Evolutionary conservation across 1,140 invertebrate species (phyloP), one percentile per base, ranked within the genome.

Genomic region (Sminthurinus signatus): DNA sequence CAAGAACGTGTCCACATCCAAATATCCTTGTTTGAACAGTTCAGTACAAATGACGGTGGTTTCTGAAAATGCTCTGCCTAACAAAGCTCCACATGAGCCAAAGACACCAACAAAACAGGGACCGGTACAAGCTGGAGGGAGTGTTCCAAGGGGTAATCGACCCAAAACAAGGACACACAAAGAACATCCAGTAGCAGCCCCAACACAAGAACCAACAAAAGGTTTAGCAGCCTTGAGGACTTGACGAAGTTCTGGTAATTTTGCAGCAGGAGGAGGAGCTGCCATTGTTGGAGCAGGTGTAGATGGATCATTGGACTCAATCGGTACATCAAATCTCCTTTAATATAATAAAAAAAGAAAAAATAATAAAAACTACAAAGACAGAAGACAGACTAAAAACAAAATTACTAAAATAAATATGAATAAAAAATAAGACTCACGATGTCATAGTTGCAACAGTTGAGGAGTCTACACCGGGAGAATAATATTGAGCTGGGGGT

Each of bases 21-120:
- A 42, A 1, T 43, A 39, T 4, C 70, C 70, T 58, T 72, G 70
- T 48, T 44, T 43, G 46, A 72, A 72, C 0, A 72, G 44, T 31
- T 72, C 70, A 14, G 70, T 72, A 29, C 70, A 72, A 42, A 72
- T 69, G n/a, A 72, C 65, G 0, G 70, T 72, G 1, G 70, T 72
- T 60, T 72, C 70, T 0, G 70, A 64, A 31, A 72, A 72, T 0
- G 64, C 65, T 54, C 70, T 54, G 25, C 70, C 70, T 10, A 72
- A 43, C 14, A 72, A 39, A 15, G 59, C 51, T 0, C 70, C 70
- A 48, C 70, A 72, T 39, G 60, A 59, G 14, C 67, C 64, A 32
- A 72, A 72, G 5, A 68, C 68, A 44, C 67, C 67, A 1, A 72
- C 70, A 29, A 72, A 69, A 48, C 70, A 72, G 15, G 70, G 70